Evolutionary conservation across 1,140 invertebrate species (phyloP).

Genomic region (Ditylenchus dipsaci): DNA sequence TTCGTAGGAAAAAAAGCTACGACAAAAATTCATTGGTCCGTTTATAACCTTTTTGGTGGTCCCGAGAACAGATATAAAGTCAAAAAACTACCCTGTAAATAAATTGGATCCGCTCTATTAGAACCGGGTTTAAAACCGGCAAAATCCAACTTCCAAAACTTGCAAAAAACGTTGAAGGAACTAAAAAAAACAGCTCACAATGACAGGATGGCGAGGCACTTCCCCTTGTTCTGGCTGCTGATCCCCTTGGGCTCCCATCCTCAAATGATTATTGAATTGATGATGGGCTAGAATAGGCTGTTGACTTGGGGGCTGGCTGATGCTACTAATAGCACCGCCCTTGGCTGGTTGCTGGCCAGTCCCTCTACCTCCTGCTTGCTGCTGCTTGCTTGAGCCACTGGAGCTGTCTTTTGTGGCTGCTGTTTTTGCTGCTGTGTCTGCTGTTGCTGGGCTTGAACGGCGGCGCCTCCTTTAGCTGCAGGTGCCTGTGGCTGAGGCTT

Average conservation of each 20-base stretch:
- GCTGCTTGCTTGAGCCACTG: not conserved
- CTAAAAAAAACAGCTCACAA: slow-evolving; percentile 1
- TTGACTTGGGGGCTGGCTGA: not conserved
- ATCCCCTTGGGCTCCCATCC: slow-evolving; percentile 1
- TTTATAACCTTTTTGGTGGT: too few relatives aligned
- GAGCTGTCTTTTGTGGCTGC: slow-evolving; percentile 6
- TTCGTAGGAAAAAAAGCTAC: too few relatives aligned
- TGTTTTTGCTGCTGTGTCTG: slow-evolving; percentile 11
- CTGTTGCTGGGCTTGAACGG: slow-evolving; percentile 4
- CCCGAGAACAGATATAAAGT: too few relatives aligned
- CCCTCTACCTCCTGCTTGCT: slow-evolving; percentile 8
- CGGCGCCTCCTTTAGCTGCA: too few relatives aligned
- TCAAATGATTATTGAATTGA: slow-evolving; percentile 1
- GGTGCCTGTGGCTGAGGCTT: not conserved
- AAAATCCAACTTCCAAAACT: too few relatives aligned
- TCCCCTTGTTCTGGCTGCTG: not conserved
- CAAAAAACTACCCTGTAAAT: too few relatives aligned
- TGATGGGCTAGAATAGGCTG: not conserved
- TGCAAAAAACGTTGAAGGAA: not conserved
- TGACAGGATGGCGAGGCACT: slow-evolving; percentile 2
- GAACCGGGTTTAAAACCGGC: too few relatives aligned
- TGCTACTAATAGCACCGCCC: not conserved
- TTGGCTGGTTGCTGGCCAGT: not conserved
- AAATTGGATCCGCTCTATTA: too few relatives aligned
- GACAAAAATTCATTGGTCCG: too few relatives aligned